Percentiles rank a stretch among this genome's conserved stretches.
These are phyloP conservation scores for Melitaea cinxia DNA, from an alignment of 1,140 invertebrate genomes.

Conservation along the genomic window DNA sequence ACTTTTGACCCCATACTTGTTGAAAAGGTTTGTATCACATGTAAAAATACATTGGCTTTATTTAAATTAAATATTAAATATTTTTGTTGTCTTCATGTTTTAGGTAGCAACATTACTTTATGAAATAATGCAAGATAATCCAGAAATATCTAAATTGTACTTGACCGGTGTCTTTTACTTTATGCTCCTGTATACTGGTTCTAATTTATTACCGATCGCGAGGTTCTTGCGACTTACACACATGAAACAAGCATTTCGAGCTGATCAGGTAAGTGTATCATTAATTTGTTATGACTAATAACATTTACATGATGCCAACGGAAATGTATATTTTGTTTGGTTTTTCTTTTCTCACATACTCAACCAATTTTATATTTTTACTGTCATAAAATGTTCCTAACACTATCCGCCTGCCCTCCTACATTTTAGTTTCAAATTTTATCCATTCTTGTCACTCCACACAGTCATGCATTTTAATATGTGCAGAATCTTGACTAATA, in stretches of 20 bases:
- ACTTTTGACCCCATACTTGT: conserved; percentile 99
- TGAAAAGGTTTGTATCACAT: conserved; percentile 84
- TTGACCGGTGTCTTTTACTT: conserved; percentile 99
- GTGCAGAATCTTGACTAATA: no score
- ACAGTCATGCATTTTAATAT: no score
- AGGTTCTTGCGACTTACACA: conserved; percentile 97
- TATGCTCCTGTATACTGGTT: conserved; percentile 99
- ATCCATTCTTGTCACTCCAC: no score
- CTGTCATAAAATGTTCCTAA: no score
- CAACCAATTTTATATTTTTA: no score
- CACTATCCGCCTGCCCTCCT: no score
- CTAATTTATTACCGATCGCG: conserved; percentile 97
- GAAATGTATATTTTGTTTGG: no score
- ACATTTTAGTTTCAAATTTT: no score
- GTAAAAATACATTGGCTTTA: background rate
- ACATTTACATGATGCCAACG: no score
- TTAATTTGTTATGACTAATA: no score
- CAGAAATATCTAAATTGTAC: conserved; percentile 96
- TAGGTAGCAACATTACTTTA: conserved; percentile 91
- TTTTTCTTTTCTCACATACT: no score
- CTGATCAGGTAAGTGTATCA: conserved; percentile 87
- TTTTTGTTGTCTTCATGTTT: conserved; percentile 63
- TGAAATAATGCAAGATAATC: conserved; percentile 97
- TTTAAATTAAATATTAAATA: background rate
- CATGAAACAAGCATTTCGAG: conserved; percentile 95